A percentile compares a stretch with the other conserved stretches of the same genome.
Conservation (phyloP, 2,888 invertebrate species). For the Reticulitermes lucifugus region DNA sequence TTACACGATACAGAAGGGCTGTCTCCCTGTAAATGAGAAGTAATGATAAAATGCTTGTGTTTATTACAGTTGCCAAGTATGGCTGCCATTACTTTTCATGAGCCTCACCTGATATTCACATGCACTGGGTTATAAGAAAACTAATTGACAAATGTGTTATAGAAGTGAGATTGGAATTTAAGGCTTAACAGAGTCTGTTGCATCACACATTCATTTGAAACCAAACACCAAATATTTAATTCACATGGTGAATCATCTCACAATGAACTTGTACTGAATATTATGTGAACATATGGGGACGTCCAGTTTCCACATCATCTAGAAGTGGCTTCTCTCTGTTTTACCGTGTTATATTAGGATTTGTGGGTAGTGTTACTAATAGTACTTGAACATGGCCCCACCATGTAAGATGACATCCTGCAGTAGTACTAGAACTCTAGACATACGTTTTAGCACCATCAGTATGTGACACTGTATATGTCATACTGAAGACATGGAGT, state of each 20-base stretch:
- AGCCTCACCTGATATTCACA: too few species aligned
- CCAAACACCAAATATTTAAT: neutral
- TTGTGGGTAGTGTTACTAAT: neutral
- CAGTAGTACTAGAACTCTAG: constrained; percentile 23
- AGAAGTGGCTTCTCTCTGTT: neutral
- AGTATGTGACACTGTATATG: constrained; percentile 40
- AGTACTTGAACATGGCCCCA: constrained; percentile 20
- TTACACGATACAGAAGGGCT: too few species aligned
- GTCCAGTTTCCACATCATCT: neutral
- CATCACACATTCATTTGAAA: constrained; percentile 1
- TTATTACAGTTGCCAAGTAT: too few species aligned
- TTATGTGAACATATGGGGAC: neutral
- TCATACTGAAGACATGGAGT: constrained; percentile 47
- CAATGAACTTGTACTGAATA: neutral
- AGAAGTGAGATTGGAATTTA: too few species aligned
- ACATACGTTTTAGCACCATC: constrained; percentile 13
- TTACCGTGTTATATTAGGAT: neutral
- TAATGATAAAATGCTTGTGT: too few species aligned
- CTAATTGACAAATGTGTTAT: too few species aligned
- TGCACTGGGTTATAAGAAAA: too few species aligned
- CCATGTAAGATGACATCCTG: constrained; percentile 23
- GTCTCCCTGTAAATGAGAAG: too few species aligned
- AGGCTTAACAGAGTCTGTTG: neutral
- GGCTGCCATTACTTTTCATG: too few species aligned
- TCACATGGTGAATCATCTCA: neutral